phyloP scores from a whole-genome alignment of 2,888 invertebrate species.

The Drosophila leonis region DNA sequence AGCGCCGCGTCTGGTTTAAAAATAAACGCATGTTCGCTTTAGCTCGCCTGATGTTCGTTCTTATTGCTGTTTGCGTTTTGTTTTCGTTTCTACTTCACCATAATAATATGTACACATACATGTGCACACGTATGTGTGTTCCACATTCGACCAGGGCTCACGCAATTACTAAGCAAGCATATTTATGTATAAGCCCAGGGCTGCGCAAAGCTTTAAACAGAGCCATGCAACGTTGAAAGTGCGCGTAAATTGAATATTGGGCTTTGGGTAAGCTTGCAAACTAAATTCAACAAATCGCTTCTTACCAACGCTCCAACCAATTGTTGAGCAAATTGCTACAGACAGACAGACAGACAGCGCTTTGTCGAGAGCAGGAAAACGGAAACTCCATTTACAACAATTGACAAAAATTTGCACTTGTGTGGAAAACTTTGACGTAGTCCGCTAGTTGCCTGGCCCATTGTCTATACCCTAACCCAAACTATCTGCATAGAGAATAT shows the following conservation, averaged over 20 bases:
- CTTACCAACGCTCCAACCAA: conserved; percentile 24
- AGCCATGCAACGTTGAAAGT: conserved; percentile 29
- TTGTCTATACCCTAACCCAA: conserved; percentile 19
- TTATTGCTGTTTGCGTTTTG: conserved; percentile 53
- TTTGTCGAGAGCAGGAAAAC: conserved; percentile 49
- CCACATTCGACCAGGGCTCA: conserved; percentile 47
- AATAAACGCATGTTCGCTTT: conserved; percentile 54
- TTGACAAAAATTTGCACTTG: conserved; percentile 77
- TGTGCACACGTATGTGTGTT: conserved; percentile 11
- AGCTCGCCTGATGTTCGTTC: conserved; percentile 50
- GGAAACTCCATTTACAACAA: conserved; percentile 73
- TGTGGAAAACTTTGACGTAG: conserved; percentile 62
- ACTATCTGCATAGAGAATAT: background rate
- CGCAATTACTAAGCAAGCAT: conserved; percentile 15
- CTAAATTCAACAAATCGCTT: conserved; percentile 46
- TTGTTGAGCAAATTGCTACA: conserved; percentile 50
- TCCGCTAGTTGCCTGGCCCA: conserved; percentile 14
- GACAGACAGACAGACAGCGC: conserved; percentile 25
- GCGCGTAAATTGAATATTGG: conserved; percentile 53
- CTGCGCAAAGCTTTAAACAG: conserved; percentile 9
- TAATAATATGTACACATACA: conserved; percentile 15
- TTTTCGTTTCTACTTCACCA: conserved; percentile 55
- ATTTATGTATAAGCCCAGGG: conserved; percentile 34
- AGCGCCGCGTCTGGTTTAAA: conserved; percentile 46
- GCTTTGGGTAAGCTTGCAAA: conserved; percentile 24